Evolutionary conservation across 2,888 invertebrate genomes (phyloP), one percentile per base, ranked within the genome.

Genomic region (Heteromyza rotundicornis): DNA sequence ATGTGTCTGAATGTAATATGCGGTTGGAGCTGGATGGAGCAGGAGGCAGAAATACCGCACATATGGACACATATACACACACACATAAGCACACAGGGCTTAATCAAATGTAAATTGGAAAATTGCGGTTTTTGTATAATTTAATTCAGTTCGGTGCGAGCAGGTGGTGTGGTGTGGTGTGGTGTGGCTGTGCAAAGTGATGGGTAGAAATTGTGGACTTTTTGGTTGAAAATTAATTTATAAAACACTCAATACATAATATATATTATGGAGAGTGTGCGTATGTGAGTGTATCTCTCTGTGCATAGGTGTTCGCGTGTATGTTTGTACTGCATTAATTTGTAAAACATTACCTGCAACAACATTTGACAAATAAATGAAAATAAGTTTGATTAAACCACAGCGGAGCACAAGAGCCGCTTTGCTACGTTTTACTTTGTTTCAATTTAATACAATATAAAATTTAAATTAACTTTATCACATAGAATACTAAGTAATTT

Each of bases 61-160:
- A 40, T n/a, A n/a, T 40, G 40, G 10, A 7, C 8, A 40, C 40
- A 40, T 3, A 12, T n/a, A n/a, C 40, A 40, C 40, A 40, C 40
- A n/a, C 5, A 40, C 40, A 40, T 54, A 50, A 54, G 57, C 59
- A 60, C 7, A 64, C 61, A 61, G 49, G 62, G 62, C 57, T 64
- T 66, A 66, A 64, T 66, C 66, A 64, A 66, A 67, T 63, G 62
- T 62, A 70, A 69, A 70, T 70, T 69, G 68, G 66, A 69, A 69
- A 68, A 67, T 69, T 70, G 70, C 66, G 70, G 70, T 67, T 70
- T 62, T 60, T 66, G 66, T 70, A 66, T 68, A 70, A 70, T 70
- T 67, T 70, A 67, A 65, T 64, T 61, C 63, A 27, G 27, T 32
- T 47, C 7, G 19, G 40, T 24, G 2, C 8, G 16, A 10, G 24